Conservation (phyloP, 2,888 invertebrate species). For the Neria commutata region DNA sequence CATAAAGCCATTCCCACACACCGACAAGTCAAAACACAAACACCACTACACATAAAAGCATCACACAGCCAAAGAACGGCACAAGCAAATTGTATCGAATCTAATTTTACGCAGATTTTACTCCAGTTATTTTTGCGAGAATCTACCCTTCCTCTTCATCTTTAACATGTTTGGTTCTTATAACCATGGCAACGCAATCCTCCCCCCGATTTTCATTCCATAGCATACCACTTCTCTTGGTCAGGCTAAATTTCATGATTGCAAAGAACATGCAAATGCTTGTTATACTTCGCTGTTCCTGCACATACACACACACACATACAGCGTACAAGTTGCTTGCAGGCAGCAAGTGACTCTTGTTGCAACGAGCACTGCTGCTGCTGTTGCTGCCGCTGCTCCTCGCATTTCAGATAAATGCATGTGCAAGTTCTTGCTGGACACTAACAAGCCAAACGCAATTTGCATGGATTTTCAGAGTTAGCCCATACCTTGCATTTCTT, state of each 20-base stretch:
- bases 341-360: background rate
- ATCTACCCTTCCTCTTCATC: background rate
- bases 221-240: too few relatives aligned
- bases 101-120: background rate
- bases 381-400: background rate
- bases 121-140: background rate
- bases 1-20: background rate
- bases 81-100: background rate
- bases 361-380: background rate
- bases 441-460: slow-evolving; percentile 34
- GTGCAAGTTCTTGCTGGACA: slow-evolving; percentile 32
- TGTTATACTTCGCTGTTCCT: background rate
- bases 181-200: too few relatives aligned
- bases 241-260: too few relatives aligned
- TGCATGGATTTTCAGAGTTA: slow-evolving; percentile 29
- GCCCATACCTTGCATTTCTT: background rate
- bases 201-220: too few relatives aligned
- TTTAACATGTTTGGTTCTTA: too few relatives aligned
- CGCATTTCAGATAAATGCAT: slow-evolving; percentile 22
- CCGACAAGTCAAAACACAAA: background rate
- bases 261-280: background rate
- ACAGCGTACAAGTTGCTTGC: background rate
- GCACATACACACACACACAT: background rate
- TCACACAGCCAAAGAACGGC: background rate
- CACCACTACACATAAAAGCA: background rate